Conservation (phyloP, 2,113 vertebrate genomes). For the Acanthisitta chloris region DNA sequence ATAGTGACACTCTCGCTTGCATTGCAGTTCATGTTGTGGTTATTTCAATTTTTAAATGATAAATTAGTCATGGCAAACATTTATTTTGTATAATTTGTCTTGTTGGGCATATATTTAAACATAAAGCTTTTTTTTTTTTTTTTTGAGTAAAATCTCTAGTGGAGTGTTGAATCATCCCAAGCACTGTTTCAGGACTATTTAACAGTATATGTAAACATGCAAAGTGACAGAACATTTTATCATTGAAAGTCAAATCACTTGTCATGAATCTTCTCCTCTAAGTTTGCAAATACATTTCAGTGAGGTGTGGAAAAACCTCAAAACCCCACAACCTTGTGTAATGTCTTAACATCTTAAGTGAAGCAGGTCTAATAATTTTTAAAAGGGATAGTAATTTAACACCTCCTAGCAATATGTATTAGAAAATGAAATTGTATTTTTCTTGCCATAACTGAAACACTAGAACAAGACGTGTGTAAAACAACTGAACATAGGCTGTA, state of each 20-base stretch:
- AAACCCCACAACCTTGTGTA: not conserved
- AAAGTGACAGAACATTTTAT: not conserved
- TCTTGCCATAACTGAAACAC: not conserved
- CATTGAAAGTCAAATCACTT: not conserved
- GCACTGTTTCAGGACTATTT: not conserved
- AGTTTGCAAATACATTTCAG: not conserved
- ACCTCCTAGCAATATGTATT: not conserved
- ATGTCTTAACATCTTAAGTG: not conserved
- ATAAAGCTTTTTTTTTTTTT: no score
- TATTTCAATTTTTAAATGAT: not conserved
- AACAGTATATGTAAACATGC: not conserved
- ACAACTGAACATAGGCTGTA: not conserved
- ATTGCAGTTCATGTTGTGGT: not conserved
- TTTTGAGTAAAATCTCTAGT: not conserved
- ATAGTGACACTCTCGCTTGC: not conserved
- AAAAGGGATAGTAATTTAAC: not conserved
- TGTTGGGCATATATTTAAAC: not conserved
- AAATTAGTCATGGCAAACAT: not conserved
- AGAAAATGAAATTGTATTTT: not conserved
- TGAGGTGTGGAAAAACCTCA: fast-evolving
- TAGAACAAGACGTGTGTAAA: not conserved
- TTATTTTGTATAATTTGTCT: not conserved
- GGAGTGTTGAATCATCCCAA: not conserved
- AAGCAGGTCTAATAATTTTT: not conserved
- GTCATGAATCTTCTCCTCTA: not conserved